These are phyloP conservation scores for Xenopus borealis DNA, from an alignment of 2,113 vertebrate genomes.

Conservation along the genomic window DNA sequence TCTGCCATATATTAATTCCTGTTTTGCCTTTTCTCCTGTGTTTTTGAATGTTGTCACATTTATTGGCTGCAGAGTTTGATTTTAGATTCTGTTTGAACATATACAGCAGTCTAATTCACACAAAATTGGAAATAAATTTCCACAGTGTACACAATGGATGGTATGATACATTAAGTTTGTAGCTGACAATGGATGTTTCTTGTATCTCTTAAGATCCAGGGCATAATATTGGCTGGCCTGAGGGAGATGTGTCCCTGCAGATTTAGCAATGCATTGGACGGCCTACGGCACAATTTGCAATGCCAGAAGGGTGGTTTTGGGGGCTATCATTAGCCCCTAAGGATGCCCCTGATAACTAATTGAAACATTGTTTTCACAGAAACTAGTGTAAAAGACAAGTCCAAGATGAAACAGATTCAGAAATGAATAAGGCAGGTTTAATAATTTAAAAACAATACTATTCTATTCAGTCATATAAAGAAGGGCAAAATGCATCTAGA, in stretches of 20 bases:
- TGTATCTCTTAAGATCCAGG: constrained; percentile 52
- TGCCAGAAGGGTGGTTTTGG: constrained; percentile 59
- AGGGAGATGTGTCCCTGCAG: constrained; percentile 56
- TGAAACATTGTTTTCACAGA: constrained; percentile 55
- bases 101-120: constrained; percentile 16
- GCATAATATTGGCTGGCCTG: constrained; percentile 51
- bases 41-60: not conserved
- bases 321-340: constrained; percentile 57
- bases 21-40: no score
- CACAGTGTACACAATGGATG: constrained; percentile 21
- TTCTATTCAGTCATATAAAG: constrained; percentile 44
- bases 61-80: not conserved
- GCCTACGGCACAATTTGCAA: constrained; percentile 58
- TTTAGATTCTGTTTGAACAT: constrained; percentile 11
- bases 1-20: no score
- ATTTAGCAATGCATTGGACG: constrained; percentile 55
- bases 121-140: constrained; percentile 35
- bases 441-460: constrained; percentile 68
- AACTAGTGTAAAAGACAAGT: constrained; percentile 58
- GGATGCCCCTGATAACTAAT: constrained; percentile 61
- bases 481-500: constrained; percentile 53
- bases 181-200: constrained; percentile 52
- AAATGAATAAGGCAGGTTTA: constrained; percentile 59
- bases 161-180: constrained; percentile 46
- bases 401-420: constrained; percentile 63